These are phyloP conservation scores for mouse (Mus musculus) DNA, from an alignment of 2,113 vertebrate species.

Conservation along the genomic window DNA sequence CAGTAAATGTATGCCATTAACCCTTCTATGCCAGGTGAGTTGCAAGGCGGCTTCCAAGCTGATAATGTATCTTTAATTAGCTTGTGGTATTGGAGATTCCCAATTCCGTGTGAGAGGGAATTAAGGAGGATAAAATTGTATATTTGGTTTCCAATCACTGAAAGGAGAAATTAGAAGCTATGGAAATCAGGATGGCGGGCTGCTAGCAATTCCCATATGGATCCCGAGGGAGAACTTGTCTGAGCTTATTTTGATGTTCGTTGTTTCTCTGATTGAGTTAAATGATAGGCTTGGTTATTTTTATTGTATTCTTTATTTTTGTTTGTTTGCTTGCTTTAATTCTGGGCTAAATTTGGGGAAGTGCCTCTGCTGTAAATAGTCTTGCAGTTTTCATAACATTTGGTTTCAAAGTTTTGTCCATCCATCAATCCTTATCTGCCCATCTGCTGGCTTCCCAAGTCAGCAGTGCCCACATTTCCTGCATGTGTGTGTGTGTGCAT, in stretches of 20 bases:
- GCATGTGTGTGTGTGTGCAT: not conserved
- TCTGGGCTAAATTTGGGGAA: conserved; percentile 59
- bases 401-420: conserved; percentile 82
- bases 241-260: conserved; percentile 64
- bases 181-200: conserved; percentile 56
- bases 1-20: conserved; percentile 80
- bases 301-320: conserved; percentile 71
- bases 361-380: conserved; percentile 52
- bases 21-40: conserved; percentile 60
- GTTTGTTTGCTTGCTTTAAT: not conserved
- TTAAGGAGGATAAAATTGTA: conserved; percentile 42
- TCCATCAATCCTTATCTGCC: conserved; percentile 88
- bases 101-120: conserved; percentile 31
- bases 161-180: conserved; percentile 64
- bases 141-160: conserved; percentile 66
- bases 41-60: conserved; percentile 5
- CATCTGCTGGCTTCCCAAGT: conserved; percentile 83
- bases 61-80: conserved; percentile 68
- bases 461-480: conserved; percentile 77
- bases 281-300: conserved; percentile 77
- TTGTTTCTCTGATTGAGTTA: conserved; percentile 74
- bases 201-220: conserved; percentile 5
- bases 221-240: conserved; percentile 55
- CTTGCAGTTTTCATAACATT: conserved; percentile 40
- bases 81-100: conserved; percentile 52